These are phyloP conservation scores for Saxidomus purpurata DNA, from an alignment of 1,140 invertebrate genomes.

Conservation along the genomic window DNA sequence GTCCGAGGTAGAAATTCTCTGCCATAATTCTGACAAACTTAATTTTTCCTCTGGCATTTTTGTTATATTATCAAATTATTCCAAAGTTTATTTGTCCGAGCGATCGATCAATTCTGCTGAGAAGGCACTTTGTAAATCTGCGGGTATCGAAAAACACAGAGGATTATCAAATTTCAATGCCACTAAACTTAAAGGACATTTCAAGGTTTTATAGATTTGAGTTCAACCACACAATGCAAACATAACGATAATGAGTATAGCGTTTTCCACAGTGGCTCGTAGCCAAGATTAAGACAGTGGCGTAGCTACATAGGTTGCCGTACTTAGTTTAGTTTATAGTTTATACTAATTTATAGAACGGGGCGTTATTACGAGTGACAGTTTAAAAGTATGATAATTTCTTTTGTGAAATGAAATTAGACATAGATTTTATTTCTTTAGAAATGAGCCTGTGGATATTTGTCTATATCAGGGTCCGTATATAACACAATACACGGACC, in stretches of 20 bases:
- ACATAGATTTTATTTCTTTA: no score
- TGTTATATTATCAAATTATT: not conserved
- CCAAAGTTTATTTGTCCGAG: not conserved
- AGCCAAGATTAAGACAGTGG: not conserved
- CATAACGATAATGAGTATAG: not conserved
- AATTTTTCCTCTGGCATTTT: conserved; percentile 41
- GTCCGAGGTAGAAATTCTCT: not conserved
- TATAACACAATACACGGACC: no score
- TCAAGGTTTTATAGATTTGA: conserved; percentile 28
- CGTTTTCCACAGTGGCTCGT: conserved; percentile 13
- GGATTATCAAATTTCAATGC: not conserved
- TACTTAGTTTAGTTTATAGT: no score
- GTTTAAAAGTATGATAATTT: no score
- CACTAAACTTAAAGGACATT: conserved; percentile 10
- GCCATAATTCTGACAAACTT: conserved; percentile 26
- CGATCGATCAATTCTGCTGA: not conserved
- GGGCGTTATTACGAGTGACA: no score
- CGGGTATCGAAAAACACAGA: not conserved
- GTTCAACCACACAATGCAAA: not conserved
- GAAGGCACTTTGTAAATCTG: not conserved
- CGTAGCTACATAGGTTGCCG: no score
- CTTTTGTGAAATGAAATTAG: no score
- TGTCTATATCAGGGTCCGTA: no score
- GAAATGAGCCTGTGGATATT: no score
- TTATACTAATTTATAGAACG: no score